Evolutionary conservation across 2,888 invertebrate species (phyloP).

Genomic region (Drosophila lutescens): DNA sequence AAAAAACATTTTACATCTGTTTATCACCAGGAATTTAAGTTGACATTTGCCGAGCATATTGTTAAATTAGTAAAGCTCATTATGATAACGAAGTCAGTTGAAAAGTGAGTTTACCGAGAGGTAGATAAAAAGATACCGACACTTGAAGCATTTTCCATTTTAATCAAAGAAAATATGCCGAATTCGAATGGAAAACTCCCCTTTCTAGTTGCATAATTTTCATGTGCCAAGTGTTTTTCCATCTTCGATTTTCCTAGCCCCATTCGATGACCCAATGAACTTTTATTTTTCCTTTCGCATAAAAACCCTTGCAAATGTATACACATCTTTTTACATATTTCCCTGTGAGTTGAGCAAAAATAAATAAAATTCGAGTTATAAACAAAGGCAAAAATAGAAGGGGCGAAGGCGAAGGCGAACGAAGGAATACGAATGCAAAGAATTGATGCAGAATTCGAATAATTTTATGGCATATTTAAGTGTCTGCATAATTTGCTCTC

Average conservation of each 20-base stretch:
- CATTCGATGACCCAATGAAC: slow-evolving; percentile 27
- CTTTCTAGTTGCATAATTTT: slow-evolving; percentile 13
- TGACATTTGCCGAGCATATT: slow-evolving; percentile 3
- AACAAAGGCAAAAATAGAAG: slow-evolving; percentile 21
- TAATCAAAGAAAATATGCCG: background rate
- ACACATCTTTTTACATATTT: slow-evolving; percentile 13
- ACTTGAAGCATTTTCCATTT: too few relatives aligned
- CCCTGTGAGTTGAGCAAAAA: slow-evolving; percentile 22
- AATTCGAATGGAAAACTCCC: too few relatives aligned
- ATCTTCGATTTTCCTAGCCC: slow-evolving; percentile 8
- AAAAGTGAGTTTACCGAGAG: background rate
- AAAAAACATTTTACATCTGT: slow-evolving; percentile 19
- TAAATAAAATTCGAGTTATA: slow-evolving; percentile 32
- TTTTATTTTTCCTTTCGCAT: background rate
- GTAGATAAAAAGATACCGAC: background rate
- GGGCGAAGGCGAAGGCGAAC: background rate
- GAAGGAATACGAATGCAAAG: slow-evolving; percentile 37
- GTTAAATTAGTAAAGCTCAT: slow-evolving; percentile 8
- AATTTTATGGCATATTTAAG: slow-evolving; percentile 72
- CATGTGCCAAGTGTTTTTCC: slow-evolving; percentile 3
- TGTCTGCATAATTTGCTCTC: slow-evolving; percentile 68
- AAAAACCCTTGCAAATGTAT: background rate
- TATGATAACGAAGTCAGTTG: background rate
- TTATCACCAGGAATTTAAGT: slow-evolving; percentile 28
- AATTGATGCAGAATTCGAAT: slow-evolving; percentile 64